Evolutionary conservation across 2,888 invertebrate genomes (phyloP).

Genomic region (Tipula vernalis): DNA sequence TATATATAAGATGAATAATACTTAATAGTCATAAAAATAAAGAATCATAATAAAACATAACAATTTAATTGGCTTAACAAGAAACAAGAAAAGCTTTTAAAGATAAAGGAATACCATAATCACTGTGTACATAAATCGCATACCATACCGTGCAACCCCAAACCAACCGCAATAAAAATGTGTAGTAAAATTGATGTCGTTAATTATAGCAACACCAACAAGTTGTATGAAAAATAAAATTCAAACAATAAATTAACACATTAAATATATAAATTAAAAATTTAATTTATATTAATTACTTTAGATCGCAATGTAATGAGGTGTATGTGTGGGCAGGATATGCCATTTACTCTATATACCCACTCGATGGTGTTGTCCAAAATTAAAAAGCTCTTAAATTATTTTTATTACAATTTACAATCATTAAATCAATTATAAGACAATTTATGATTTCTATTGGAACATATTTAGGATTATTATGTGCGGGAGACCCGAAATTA

Average conservation of each 20-base stretch:
- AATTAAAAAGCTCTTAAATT: neutral
- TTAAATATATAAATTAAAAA: neutral
- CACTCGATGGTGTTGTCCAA: neutral
- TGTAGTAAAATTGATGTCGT: neutral
- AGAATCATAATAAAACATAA: neutral
- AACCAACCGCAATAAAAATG: neutral
- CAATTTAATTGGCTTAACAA: neutral
- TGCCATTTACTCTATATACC: neutral
- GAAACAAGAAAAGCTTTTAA: neutral
- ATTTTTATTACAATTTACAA: neutral
- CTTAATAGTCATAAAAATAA: neutral
- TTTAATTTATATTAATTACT: neutral
- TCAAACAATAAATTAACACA: neutral
- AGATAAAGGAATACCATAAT: neutral
- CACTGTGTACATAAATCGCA: neutral
- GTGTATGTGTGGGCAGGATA: neutral
- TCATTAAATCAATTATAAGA: neutral
- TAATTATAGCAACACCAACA: neutral
- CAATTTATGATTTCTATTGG: neutral
- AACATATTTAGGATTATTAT: neutral
- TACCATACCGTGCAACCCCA: neutral
- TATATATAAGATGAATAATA: neutral
- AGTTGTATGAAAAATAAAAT: neutral
- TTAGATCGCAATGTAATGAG: neutral
- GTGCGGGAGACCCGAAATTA: neutral